Evolutionary conservation across 2,113 vertebrate species (phyloP).

Genomic region (Otolemur garnettii): DNA sequence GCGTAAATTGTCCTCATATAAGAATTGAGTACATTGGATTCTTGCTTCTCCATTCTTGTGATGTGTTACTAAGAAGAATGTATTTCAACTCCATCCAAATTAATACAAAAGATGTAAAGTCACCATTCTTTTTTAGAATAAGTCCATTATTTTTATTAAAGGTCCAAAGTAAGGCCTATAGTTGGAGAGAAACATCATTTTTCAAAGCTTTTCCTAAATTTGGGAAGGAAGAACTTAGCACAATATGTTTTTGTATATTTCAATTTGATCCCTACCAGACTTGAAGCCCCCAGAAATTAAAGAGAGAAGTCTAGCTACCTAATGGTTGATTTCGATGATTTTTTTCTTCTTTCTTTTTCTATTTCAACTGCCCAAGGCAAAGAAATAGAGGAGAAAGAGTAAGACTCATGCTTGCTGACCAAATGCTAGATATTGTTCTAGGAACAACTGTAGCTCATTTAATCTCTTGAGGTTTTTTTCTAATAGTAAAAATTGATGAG

Average conservation of each 20-base stretch:
- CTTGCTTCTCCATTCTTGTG: no score
- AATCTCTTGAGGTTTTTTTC: not conserved
- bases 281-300: not conserved
- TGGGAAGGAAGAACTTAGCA: not conserved
- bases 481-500: not conserved
- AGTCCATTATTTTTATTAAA: not conserved
- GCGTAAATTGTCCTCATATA: no score
- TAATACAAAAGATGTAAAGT: no score
- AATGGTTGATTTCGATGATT: not conserved
- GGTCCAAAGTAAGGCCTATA: not conserved
- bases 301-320: not conserved
- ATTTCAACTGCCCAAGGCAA: not conserved
- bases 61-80: no score
- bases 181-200: not conserved
- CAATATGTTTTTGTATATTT: not conserved
- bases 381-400: not conserved
- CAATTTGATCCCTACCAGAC: not conserved
- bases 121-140: no score
- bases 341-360: not conserved
- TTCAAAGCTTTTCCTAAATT: not conserved
- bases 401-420: not conserved
- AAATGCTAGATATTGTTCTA: not conserved
- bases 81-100: no score
- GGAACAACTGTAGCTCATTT: not conserved
- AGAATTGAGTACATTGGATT: no score